Evolutionary conservation across 2,888 invertebrate species (phyloP), one percentile per base, ranked within the genome.

Genomic region (Diarsia rubi): DNA sequence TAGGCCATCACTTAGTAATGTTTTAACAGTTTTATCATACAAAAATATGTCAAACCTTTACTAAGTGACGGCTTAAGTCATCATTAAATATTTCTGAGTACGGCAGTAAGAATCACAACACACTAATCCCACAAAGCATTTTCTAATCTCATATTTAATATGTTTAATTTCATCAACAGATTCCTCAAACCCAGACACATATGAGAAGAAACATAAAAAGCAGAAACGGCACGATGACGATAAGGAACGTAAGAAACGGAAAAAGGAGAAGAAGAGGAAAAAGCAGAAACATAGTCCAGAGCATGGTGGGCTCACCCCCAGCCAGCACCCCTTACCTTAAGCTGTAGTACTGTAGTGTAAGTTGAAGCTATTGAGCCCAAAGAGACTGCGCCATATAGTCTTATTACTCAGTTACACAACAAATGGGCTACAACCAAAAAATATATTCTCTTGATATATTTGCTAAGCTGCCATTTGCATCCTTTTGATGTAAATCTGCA

Each of bases 181-280:
- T 91, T 97, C 97, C 47, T 97, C 97, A 79, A 97, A 97, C 80
- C 97, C 98, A 76, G 98, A 99, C 92, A 98, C 98, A 27, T 99
- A 99, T 89, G 99, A 99, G 91, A 99, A 99, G 97, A 99, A 99
- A 93, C 99, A 99, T 94, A 99, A 99, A 97, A 99, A 99, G 93
- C 98, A 99, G 91, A 99, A 99, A 92, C 97, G 99, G 54, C 99
- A 99, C 88, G 99, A 99, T 88, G 99, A 99, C 86, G 99, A 99
- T 88, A 99, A 99, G 90, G 99, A 99, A 90, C 97, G 99, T 52
- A 99, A 98, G 95, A 99, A 99, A 93, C 97, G 99, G 90, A 99
- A 99, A 97, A 99, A 99, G 96, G 99, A 99, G 91, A 99, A 99
- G 95, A 99, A 99, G 90, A 97, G 99, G 88, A 99, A 99, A 97